Evolutionary conservation across 2,797 vertebrate species (phyloP), one percentile per base, ranked within the genome.

Genomic region (Melanitta fusca): DNA sequence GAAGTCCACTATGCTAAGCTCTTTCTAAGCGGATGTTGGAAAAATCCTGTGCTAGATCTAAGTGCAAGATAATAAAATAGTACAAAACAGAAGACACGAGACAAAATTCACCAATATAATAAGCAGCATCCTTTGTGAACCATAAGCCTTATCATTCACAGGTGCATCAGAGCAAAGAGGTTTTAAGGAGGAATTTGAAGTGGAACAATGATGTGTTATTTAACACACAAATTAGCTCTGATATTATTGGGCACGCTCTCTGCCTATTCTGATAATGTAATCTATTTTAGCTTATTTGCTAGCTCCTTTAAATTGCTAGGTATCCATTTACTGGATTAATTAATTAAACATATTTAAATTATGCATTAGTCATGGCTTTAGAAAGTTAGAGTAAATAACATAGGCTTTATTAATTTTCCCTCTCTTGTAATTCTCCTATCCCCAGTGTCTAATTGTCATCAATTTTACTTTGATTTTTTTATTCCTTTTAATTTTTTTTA

Each of bases 281-380:
- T 94, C 78, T 94, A 79, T 95, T 88, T 88, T 57, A 91, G 80
- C 39, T 88, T 95, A 91, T 92, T 96, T 95, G 77, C 80, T 65
- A 82, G 65, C 77, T 95, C 93, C 87, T 91, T 95, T 88, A 96
- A 93, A 95, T 94, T 94, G 73, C 80, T 86, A 90, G 87, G 69
- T 96, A 94, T 89, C 92, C 89, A 93, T 96, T 95, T 96, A 84
- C 61, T 84, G 43, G 78, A 88, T 96, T 96, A 95, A 95, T 95
- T 96, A 96, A 97, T 95, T 95, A 96, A 95, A 84, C 86, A 60
- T 90, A 92, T 79, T 94, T 94, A 93, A 95, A 92, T 96, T 90
- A 93, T 91, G 78, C 75, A 95, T 96, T 95, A 92, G 77, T 94
- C 88, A 94, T 91, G 83, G 73, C 77, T 96, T 96, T 89, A 91